These are phyloP conservation scores for Syngnathus typhle DNA, from an alignment of 2,113 vertebrate genomes.

Conservation along the genomic window DNA sequence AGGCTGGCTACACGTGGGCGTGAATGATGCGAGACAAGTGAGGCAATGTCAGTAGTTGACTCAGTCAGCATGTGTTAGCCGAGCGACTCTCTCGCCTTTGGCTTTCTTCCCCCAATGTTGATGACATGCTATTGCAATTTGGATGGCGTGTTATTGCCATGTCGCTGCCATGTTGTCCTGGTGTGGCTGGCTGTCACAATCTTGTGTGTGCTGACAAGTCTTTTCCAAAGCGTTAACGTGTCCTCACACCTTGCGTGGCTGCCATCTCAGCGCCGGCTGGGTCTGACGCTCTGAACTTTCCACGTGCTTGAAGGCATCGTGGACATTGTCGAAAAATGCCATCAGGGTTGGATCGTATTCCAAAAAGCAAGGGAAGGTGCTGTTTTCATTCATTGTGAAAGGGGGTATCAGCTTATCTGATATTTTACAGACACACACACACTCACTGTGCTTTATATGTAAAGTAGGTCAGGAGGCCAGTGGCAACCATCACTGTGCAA, in stretches of 20 bases:
- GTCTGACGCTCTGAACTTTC: neutral
- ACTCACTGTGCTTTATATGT: constrained; percentile 9
- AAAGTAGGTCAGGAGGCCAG: constrained; percentile 58
- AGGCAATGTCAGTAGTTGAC: neutral
- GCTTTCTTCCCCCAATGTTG: neutral
- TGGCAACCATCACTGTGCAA: constrained; percentile 38
- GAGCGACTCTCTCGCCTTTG: neutral
- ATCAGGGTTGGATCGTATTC: neutral
- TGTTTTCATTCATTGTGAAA: neutral
- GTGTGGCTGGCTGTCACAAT: neutral
- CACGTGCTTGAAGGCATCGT: neutral
- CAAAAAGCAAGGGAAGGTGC: neutral
- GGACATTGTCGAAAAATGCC: neutral
- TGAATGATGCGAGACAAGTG: neutral
- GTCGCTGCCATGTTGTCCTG: neutral
- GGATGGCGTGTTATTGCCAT: neutral
- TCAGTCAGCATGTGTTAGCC: neutral
- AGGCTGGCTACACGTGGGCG: constrained; percentile 1
- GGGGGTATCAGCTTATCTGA: constrained; percentile 1
- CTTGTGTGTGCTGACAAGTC: neutral
- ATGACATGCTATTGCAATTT: neutral
- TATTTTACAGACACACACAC: constrained; percentile 1
- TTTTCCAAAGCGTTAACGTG: neutral
- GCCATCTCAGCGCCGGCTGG: neutral
- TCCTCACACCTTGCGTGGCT: neutral